Evolutionary conservation across 2,113 vertebrate species (phyloP), one percentile per base, ranked within the genome.

Genomic region (Pimephales promelas): DNA sequence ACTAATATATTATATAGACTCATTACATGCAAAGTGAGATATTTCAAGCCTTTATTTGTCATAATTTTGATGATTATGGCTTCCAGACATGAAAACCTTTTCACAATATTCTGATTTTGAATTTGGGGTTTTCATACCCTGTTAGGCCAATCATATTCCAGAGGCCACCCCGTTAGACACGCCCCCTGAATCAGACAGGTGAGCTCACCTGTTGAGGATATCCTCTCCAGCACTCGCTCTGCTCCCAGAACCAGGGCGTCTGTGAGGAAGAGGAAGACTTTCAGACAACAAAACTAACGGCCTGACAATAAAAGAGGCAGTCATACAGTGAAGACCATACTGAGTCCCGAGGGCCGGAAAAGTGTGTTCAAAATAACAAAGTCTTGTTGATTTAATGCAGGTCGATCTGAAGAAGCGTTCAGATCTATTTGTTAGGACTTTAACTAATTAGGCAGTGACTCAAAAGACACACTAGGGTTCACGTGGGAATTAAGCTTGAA

Each of bases 171-270:
- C n/a, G n/a, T n/a, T n/a, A n/a, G n/a, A n/a, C n/a, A n/a, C n/a
- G n/a, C n/a, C n/a, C n/a, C n/a, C n/a, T n/a, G n/a, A n/a, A n/a
- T n/a, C n/a, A n/a, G n/a, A n/a, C 49, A 2, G 34, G 36, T 3
- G 40, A 45, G 40, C 54, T 61, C 90, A 98, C 97, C 94, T 98
- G 97, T 4, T 91, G 24, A 9, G 97, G 96, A 84, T 96, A 98
- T n/a, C 89, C 92, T 18, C 91, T 94, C 97, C 97, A 98, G 89
- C 97, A 98, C 83, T 93, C 94, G 0, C 83, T 90, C 0, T 91
- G 93, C 61, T 94, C 93, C 97, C 97, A 98, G 84, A 98, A 91
- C 97, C 98, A 99, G 0, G 97, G 91, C 56, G 93, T 95, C 97
- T 99, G 85, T 10, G 90, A 66, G 82, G n/a, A 72, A 83, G 24